Percentiles rank a stretch among this genome's conserved stretches.
Conservation (phyloP, 1,140 invertebrate genomes). For the Archivesica marissinica region DNA sequence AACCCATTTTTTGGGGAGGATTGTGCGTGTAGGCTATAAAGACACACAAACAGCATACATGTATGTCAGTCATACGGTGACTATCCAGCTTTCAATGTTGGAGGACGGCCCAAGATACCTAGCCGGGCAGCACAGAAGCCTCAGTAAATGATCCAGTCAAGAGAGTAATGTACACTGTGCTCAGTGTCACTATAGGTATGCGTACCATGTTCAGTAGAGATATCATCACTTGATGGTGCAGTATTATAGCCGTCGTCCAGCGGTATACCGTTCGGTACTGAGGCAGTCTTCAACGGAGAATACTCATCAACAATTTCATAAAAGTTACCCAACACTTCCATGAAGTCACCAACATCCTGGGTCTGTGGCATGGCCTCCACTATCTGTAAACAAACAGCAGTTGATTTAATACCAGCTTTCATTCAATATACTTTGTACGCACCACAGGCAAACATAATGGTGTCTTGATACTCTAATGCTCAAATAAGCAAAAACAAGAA, state of each 20-base stretch:
- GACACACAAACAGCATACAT: too few relatives aligned
- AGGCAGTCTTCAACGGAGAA: constrained; percentile 39
- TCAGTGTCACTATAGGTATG: too few relatives aligned
- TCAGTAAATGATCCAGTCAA: too few relatives aligned
- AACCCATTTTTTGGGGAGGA: too few relatives aligned
- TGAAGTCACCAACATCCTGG: constrained; percentile 85
- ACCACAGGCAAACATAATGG: background rate
- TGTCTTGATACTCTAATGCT: background rate
- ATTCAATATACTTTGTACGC: background rate
- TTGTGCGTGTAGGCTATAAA: too few relatives aligned
- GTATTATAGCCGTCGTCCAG: constrained; percentile 9
- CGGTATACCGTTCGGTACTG: background rate
- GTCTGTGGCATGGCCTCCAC: constrained; percentile 87
- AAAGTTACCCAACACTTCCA: constrained; percentile 85
- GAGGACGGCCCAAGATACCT: too few relatives aligned
- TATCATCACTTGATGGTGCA: background rate
- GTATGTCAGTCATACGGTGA: too few relatives aligned
- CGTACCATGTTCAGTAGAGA: constrained; percentile 20
- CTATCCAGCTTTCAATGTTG: too few relatives aligned
- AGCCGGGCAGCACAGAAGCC: too few relatives aligned
- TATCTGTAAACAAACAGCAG: too few relatives aligned
- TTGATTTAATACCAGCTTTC: background rate
- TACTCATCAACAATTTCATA: constrained; percentile 85
- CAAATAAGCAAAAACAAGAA: too few relatives aligned
- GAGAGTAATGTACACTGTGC: too few relatives aligned